Evolutionary conservation across 2,888 invertebrate genomes (phyloP), one percentile per base, ranked within the genome.

Genomic region (Pheosia tremula): DNA sequence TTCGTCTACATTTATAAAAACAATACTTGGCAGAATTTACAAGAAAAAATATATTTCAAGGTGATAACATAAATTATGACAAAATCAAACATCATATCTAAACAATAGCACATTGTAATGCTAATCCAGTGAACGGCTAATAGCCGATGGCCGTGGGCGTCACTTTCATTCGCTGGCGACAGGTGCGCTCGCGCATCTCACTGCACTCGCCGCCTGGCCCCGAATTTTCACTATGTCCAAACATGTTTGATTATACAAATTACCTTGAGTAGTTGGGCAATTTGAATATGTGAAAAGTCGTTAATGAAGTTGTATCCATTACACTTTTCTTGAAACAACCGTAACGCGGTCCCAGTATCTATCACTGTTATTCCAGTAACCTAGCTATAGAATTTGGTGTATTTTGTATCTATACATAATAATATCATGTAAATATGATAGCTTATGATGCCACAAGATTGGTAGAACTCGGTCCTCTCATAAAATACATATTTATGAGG

Each of bases 121-220:
- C 64, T 62, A 72, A 74, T 67, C 50, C 53, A 37, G 56, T 45
- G 56, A 56, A 13, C 24, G 56, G 56, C 56, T 13, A n/a, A n/a
- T 39, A 39, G 56, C 36, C 45, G 45, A 55, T 55, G 13, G 49
- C 52, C 24, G 72, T 72, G 71, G 68, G 71, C 54, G 73, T 67
- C 59, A 75, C 74, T 74, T 74, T 74, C 75, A 63, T 75, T 69
- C 66, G 66, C 65, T 57, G 61, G n/a, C 36, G 53, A 53, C 67
- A 71, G 69, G 72, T 69, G 69, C 62, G 56, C 5, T 36, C 11
- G 56, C 45, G 56, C 41, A 45, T 38, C 39, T 55, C 39, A 55
- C 24, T 39, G 41, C 41, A 56, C 13, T 13, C n/a, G 13, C 56
- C n/a, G 24, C 56, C 13, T 41, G 13, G 53, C 53, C 53, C 53